Base-by-base conservation (phyloP, 2,797 vertebrate genomes). In the Alca torda region DNA sequence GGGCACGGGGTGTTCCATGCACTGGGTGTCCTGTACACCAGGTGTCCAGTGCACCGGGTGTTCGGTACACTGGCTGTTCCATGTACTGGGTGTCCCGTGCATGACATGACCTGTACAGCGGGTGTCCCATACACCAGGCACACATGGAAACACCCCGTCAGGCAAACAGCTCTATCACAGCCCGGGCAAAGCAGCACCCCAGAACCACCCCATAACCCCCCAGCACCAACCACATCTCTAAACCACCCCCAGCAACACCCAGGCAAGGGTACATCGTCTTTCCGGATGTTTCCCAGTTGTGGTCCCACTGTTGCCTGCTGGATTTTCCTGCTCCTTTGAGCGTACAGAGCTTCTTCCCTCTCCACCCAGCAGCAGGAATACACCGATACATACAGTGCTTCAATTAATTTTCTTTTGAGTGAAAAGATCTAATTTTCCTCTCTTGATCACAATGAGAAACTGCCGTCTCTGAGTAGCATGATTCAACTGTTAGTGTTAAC, bases 401-500 rank as follows among this genome's bases (percentile, higher is more conserved):
- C 3, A 45, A 35, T 51, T 63, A 12, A 16, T 56, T 75, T 21
- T 43, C 14, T 83, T 91, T 59, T 23, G 21, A 67, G 26, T 84
- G 57, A 89, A 89, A 65, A 65, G 59, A 79, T 73, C 70, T 91
- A 13, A 30, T 84, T 89, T 72, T 77, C 87, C 48, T 87, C 51
- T 73, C 81, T 43, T 16, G 77, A 84, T 95, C 74, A 54, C 51
- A 59, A 77, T 2, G 37, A 63, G 33, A 73, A 84, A 46, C 35
- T 6, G 61, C 80, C 73, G 84, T 69, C 89, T 91, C 54, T 1
- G 41, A 72, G 64, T 57, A 84, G 86, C 81, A 88, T 16, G 74
- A 92, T 79, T 82, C 83, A 79, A 21, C 76, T 92, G 61, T 64
- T 82, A 92, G 90, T 70, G 59, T 95, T 90, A 97, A 94, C 93